phyloP scores from a whole-genome alignment of 2,888 invertebrate species.

The Ennomos fuscantarius region DNA sequence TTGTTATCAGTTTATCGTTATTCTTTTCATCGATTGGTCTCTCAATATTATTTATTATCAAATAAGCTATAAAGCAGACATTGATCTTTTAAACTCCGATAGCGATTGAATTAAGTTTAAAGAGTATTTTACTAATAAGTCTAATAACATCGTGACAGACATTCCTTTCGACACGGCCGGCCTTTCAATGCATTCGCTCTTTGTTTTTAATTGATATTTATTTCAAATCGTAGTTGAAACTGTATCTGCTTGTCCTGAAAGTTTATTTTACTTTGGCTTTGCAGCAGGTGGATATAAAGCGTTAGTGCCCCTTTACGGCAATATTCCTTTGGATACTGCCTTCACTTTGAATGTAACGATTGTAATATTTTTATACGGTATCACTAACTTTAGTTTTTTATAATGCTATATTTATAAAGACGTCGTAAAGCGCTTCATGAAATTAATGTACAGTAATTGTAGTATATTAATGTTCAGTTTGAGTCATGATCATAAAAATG shows the following conservation, averaged over 20 bases:
- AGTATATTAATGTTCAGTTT: too few relatives aligned
- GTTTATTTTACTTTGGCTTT: conserved; percentile 5
- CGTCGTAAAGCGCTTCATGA: not conserved
- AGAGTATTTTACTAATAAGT: conserved; percentile 5
- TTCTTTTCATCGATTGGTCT: conserved; percentile 10
- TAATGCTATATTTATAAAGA: not conserved
- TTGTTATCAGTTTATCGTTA: conserved; percentile 9
- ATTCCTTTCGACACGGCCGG: conserved; percentile 11
- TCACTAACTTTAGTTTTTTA: not conserved
- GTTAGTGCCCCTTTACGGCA: conserved; percentile 14
- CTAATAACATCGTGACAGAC: not conserved
- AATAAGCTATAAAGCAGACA: conserved; percentile 10
- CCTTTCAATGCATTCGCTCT: conserved; percentile 12
- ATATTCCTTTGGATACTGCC: conserved; percentile 11
- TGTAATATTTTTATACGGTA: conserved; percentile 5
- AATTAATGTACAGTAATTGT: too few relatives aligned
- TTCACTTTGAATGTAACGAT: conserved; percentile 7
- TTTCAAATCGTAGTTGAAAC: not conserved
- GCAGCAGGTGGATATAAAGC: conserved; percentile 12
- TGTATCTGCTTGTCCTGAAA: conserved; percentile 1
- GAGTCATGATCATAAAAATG: too few relatives aligned
- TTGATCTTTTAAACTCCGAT: conserved; percentile 17
- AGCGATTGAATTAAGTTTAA: conserved; percentile 2
- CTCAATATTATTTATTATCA: conserved; percentile 10
- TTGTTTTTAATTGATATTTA: conserved; percentile 14